Evolutionary conservation across 2,888 invertebrate species (phyloP), one percentile per base, ranked within the genome.

Genomic region (Cephonodes hylas): DNA sequence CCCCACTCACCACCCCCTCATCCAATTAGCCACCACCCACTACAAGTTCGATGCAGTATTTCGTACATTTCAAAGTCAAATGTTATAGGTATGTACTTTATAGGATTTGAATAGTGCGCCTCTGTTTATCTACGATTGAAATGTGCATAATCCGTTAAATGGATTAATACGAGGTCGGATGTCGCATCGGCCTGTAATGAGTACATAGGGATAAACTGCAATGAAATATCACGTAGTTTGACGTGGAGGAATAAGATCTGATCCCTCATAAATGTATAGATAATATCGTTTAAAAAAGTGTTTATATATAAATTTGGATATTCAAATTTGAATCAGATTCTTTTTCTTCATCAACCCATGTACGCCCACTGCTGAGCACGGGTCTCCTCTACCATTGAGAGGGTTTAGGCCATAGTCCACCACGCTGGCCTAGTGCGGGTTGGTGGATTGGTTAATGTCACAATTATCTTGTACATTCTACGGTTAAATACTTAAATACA

Each of bases 21-120:
- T 84, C 84, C 81, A 84, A 88, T 88, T 88, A 82, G n/a, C n/a
- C 61, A 38, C 62, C 27, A 64, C 63, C 70, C 65, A 62, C 73
- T 72, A 77, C 69, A 66, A 53, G 75, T 78, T 78, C 53, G 61
- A 75, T 70, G 71, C 75, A 67, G 77, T 71, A 69, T 68, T 72
- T 74, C 70, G 73, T 73, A 68, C 70, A 72, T 69, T 68, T 66
- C 66, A 72, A 73, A 68, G 70, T 58, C 62, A 64, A 48, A 42
- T 64, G 69, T 73, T 64, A 71, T 66, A 64, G 66, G 62, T 56
- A 67, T 38, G 38, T 38, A 13, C 27, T 27, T 53, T 53, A 53
- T 31, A 53, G 53, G 53, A 53, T 53, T 53, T 45, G 23, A 23
- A 18, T 7, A 5, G 25, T 53, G 27, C 27, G 25, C 25, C 7